Percentiles rank a stretch among this genome's conserved stretches.
Conservation (phyloP, 2,113 vertebrate species). For the Tupaia tana region DNA sequence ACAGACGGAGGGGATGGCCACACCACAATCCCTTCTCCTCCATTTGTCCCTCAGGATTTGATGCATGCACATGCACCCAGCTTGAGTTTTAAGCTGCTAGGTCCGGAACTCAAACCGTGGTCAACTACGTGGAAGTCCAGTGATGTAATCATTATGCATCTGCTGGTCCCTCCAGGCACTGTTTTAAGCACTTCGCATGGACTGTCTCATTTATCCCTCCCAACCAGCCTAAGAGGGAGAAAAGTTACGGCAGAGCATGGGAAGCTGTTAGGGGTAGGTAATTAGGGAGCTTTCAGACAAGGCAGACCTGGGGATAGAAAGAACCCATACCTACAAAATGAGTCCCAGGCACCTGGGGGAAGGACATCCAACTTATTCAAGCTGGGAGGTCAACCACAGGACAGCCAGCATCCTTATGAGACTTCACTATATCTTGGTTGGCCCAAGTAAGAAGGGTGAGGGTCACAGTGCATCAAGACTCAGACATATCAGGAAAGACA, state of each 20-base stretch:
- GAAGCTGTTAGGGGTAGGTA: not conserved
- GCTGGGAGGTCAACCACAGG: not conserved
- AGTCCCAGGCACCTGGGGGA: not conserved
- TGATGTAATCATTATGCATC: too few relatives aligned
- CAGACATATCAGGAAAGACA: not conserved
- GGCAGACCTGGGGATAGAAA: not conserved
- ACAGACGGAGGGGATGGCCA: too few relatives aligned
- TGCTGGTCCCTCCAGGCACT: not conserved
- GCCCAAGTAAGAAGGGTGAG: not conserved
- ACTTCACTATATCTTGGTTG: not conserved
- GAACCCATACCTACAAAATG: too few relatives aligned
- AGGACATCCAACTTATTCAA: not conserved
- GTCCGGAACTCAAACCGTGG: too few relatives aligned
- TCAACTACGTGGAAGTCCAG: too few relatives aligned
- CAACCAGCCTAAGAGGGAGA: not conserved
- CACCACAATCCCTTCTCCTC: too few relatives aligned
- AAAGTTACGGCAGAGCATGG: not conserved
- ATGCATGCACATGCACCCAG: too few relatives aligned
- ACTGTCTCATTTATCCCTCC: not conserved
- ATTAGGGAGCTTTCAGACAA: not conserved
- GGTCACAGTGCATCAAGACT: not conserved
- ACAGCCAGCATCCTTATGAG: not conserved
- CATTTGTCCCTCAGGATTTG: too few relatives aligned
- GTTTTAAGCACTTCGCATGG: not conserved
- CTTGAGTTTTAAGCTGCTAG: too few relatives aligned